Evolutionary conservation across 1,140 invertebrate genomes (phyloP), one percentile per base, ranked within the genome.

Genomic region (Drosophila insularis): DNA sequence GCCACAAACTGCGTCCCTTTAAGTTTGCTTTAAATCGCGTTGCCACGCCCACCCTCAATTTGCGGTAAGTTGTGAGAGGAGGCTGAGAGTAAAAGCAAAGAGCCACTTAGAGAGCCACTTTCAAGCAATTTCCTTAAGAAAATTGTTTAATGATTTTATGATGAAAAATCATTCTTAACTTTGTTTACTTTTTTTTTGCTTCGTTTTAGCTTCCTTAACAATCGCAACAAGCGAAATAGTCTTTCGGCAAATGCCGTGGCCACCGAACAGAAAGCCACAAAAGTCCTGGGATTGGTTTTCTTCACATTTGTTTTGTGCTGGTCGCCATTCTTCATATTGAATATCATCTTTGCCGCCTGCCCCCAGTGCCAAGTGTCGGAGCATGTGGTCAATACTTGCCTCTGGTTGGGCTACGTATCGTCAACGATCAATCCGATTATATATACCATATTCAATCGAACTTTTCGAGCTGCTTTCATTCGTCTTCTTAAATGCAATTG

Each of bases 251-350:
- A 96, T 80, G 95, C 95, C 0, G 96, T 97, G 1, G 95, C 96
- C 17, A 96, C 95, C 7, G 96, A 97, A 81, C 96, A 97, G 89
- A 97, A 97, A 84, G 96, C 96, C 0, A 95, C 95, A 63, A 96
- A 96, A 92, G 81, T 97, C 0, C 93, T 97, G 1, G 96, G 96
- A 2, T 92, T 97, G 0, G 96, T 98, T 0, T 98, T 98, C 92
- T 96, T 97, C 92, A 97, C 96, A 0, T 98, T 98, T 90, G 97
- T 98, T 11, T 92, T 97, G 4, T 97, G 97, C 86, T 98, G 97
- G 97, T 94, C 96, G 1, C 97, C 97, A 0, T 98, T 98, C 92
- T 98, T 98, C 92, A 93, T 97, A 23, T 93, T 97, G 43, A 98
- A 98, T 92, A 96, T 97, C 13, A 91, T 97, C 8, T 96, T 96